Evolutionary conservation across 2,113 vertebrate genomes (phyloP).

Genomic region (Serinus canaria): DNA sequence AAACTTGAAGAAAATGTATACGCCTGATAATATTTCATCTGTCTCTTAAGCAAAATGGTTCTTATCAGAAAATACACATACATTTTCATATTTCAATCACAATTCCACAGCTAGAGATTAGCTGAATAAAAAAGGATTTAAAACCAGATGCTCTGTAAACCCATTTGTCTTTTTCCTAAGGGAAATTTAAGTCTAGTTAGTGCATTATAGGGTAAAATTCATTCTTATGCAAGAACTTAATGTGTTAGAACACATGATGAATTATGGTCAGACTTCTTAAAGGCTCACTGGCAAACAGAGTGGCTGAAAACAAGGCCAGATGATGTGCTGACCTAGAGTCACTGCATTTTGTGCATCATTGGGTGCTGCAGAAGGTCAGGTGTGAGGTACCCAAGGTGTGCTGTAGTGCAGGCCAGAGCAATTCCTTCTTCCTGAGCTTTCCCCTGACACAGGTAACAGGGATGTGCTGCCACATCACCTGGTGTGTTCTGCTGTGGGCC

Average conservation of each 20-base stretch:
- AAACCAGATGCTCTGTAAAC: slow-evolving; percentile 36
- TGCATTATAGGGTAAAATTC: background rate
- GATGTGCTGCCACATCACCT: background rate
- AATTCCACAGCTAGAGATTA: slow-evolving; percentile 46
- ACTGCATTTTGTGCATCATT: accelerated
- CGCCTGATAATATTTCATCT: slow-evolving; percentile 50
- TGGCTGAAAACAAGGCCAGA: background rate
- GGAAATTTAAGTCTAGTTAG: slow-evolving; percentile 3
- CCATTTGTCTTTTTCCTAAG: slow-evolving; percentile 32
- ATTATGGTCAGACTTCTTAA: background rate
- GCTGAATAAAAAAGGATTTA: slow-evolving; percentile 40
- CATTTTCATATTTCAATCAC: slow-evolving; percentile 47
- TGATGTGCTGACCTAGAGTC: background rate
- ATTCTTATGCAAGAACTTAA: background rate
- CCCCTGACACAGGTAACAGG: background rate
- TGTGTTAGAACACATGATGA: background rate
- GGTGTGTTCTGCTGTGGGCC: background rate
- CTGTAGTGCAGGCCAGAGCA: background rate
- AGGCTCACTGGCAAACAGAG: background rate
- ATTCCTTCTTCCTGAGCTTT: background rate
- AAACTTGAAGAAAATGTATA: slow-evolving; percentile 35
- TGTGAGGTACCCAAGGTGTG: background rate
- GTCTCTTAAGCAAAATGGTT: slow-evolving; percentile 57
- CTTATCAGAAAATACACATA: slow-evolving; percentile 62
- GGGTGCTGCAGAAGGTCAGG: background rate